A percentile compares a stretch with the other conserved stretches of the same genome.
Conservation (phyloP, 2,888 invertebrate genomes). For the Erannis defoliaria region DNA sequence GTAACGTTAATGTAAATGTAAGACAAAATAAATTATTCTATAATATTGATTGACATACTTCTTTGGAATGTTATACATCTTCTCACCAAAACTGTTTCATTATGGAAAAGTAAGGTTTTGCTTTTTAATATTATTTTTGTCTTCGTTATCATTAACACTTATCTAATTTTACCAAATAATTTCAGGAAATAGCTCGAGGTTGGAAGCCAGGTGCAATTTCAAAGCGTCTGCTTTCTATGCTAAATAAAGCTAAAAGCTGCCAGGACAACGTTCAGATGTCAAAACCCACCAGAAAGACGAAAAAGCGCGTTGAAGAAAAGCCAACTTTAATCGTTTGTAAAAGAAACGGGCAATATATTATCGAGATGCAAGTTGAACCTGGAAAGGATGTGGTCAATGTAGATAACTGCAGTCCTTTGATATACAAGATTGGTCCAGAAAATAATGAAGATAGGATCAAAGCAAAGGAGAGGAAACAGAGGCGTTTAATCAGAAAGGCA, state of each 20-base stretch:
- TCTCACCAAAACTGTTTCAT: not conserved
- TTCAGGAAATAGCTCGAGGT: conserved; percentile 63
- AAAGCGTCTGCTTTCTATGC: conserved; percentile 63
- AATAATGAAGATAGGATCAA: conserved; percentile 61
- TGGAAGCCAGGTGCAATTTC: conserved; percentile 80
- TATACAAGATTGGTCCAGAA: conserved; percentile 66
- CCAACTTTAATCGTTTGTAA: conserved; percentile 70
- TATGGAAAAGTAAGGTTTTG: conserved; percentile 27
- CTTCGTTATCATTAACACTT: not conserved
- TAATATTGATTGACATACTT: not conserved
- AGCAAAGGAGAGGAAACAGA: conserved; percentile 54
- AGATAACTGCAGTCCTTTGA: conserved; percentile 60
- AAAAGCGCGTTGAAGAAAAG: conserved; percentile 63
- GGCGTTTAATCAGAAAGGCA: conserved; percentile 55
- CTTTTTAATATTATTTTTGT: conserved; percentile 28
- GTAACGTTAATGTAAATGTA: conserved; percentile 59
- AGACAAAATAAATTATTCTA: conserved; percentile 49
- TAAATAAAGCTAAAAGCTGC: conserved; percentile 63
- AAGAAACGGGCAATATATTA: conserved; percentile 66
- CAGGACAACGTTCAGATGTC: conserved; percentile 46
- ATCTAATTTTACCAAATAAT: not conserved
- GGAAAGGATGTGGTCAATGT: conserved; percentile 47
- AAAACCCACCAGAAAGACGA: conserved; percentile 57
- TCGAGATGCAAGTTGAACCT: conserved; percentile 67
- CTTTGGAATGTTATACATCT: conserved; percentile 16